Evolutionary conservation across 2,888 invertebrate species (phyloP).

Genomic region (Phyllotreta striolata): DNA sequence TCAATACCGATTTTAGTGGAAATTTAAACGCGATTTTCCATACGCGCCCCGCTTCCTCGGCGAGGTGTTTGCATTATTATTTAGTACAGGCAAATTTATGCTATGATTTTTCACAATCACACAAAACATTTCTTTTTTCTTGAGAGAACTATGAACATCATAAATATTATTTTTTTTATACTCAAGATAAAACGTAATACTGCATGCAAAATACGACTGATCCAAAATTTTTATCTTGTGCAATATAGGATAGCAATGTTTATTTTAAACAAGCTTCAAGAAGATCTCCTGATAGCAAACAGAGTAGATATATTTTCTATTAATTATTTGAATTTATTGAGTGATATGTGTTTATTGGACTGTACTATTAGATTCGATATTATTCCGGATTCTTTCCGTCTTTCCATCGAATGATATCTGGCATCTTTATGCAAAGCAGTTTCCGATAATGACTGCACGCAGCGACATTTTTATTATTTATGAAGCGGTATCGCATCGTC

Average conservation of each 20-base stretch:
- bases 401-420: constrained; percentile 50
- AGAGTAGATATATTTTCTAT: too few species aligned
- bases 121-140: too few species aligned
- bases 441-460: constrained; percentile 60
- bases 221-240: too few species aligned
- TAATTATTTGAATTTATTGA: too few species aligned
- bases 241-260: too few species aligned
- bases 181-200: too few species aligned
- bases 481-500: constrained; percentile 42
- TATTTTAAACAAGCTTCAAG: too few species aligned
- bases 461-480: constrained; percentile 60
- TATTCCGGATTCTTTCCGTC: constrained; percentile 50
- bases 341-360: neutral
- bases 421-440: constrained; percentile 62
- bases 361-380: constrained; percentile 23
- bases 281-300: too few species aligned
- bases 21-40: constrained; percentile 57
- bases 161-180: too few species aligned
- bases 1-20: constrained; percentile 57
- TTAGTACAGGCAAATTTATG: constrained; percentile 18
- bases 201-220: too few species aligned
- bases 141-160: too few species aligned
- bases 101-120: neutral
- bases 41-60: constrained; percentile 30
- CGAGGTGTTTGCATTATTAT: neutral